Evolutionary conservation across 2,113 vertebrate species (phyloP), one percentile per base, ranked within the genome.

Genomic region (Progne subis): DNA sequence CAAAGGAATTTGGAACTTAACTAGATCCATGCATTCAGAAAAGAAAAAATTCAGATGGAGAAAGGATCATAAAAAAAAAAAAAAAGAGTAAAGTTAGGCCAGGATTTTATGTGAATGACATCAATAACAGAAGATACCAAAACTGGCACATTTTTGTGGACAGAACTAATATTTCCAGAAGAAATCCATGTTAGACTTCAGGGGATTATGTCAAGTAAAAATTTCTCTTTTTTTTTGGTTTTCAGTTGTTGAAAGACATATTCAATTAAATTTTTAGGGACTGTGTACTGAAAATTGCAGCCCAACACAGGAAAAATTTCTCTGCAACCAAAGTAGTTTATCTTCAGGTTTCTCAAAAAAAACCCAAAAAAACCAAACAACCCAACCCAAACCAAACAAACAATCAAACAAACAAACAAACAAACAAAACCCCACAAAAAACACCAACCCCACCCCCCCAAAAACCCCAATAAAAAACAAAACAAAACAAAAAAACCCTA

Each of bases 121-220:
- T 53, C 14, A 71, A 43, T 64, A 85, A 44, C 7, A 83, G 18
- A 75, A 76, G 26, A 65, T 52, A 92, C 23, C 21, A 61, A 87
- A 89, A 82, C 29, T 59, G 50, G 32, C 21, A 77, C 20, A 90
- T 90, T 94, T 94, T 90, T 94, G 84, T 82, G 65, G 55, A 29
- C 20, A 82, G 71, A 93, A 47, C 11, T 59, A 94, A 41, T 15
- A 77, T 74, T 87, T 85, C 28, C 34, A 67, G 50, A 72, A 56
- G 41, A 91, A 88, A 88, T 53, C 9, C 15, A 32, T 18, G 12
- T 60, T 56, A 91, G 63, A 60, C 49, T 90, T 95, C 11, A 20
- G 34, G 19, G 12, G 11, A 70, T 69, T 65, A 53, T 46, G 23
- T 64, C 20, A 78, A 82, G n/a, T 41, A 80, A 84, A 87, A 52